Conservation (phyloP, 2,888 invertebrate genomes). For the Mythimna ferrago region DNA sequence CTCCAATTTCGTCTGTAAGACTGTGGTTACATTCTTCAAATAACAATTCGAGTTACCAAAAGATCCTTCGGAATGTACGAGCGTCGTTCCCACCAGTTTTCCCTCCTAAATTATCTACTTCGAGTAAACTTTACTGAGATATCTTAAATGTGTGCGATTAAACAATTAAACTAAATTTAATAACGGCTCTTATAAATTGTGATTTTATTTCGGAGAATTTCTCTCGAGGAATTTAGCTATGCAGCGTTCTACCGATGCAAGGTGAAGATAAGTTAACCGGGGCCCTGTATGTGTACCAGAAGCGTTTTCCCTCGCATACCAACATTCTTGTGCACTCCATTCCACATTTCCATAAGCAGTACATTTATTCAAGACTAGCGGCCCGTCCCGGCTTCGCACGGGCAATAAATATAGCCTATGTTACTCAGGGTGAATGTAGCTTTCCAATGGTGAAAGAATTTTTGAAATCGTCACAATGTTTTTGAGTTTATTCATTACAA, state of each 20-base stretch:
- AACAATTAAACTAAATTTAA: slow-evolving; percentile 33
- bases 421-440: no score
- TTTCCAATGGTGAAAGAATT: no score
- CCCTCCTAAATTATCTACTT: slow-evolving; percentile 50
- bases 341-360: neutral
- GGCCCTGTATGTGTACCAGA: neutral
- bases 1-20: slow-evolving; percentile 36
- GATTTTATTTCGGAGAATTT: slow-evolving; percentile 41
- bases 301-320: slow-evolving; percentile 8
- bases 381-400: no score
- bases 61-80: slow-evolving; percentile 55
- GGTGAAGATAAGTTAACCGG: neutral
- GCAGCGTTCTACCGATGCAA: slow-evolving; percentile 1
- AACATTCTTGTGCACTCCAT: slow-evolving; percentile 14
- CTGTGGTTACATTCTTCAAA: slow-evolving; percentile 47
- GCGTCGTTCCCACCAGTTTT: slow-evolving; percentile 33
- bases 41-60: slow-evolving; percentile 56
- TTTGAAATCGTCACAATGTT: no score
- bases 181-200: slow-evolving; percentile 21
- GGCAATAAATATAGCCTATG: no score
- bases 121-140: slow-evolving; percentile 49
- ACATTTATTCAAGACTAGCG: neutral
- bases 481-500: no score
- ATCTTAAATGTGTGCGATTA: slow-evolving; percentile 32
- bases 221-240: slow-evolving; percentile 23